phyloP scores from a whole-genome alignment of 53 echinoderm and acorn worm species.

The Luidia sarsii region DNA sequence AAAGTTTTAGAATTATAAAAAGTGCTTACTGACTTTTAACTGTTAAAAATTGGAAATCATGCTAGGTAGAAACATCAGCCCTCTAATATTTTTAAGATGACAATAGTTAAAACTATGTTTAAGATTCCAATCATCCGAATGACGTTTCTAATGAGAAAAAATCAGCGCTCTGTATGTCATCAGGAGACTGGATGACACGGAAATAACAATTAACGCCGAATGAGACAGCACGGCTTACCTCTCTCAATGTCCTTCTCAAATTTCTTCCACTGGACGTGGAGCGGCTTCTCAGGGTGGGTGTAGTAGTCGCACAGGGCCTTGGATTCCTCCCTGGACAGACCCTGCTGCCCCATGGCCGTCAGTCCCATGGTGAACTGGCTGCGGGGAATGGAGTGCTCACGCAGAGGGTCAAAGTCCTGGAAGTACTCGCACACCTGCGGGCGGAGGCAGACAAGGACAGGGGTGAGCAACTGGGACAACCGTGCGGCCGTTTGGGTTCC shows the following conservation, averaged over 20 bases:
- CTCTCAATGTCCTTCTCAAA: constrained; percentile 98
- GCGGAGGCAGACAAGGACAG: too few species aligned
- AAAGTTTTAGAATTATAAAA: neutral
- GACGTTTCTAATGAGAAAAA: too few species aligned
- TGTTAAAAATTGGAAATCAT: too few species aligned
- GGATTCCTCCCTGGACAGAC: constrained; percentile 79
- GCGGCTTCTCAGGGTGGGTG: constrained; percentile 75
- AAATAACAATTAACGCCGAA: neutral
- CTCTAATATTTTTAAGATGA: too few species aligned
- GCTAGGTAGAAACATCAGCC: too few species aligned
- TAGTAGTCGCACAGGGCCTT: constrained; percentile 80
- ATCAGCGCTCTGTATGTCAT: too few species aligned
- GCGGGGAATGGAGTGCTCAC: constrained; percentile 84
- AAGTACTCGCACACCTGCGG: constrained; percentile 95
- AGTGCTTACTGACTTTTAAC: too few species aligned
- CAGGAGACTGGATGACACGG: too few species aligned
- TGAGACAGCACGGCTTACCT: constrained; percentile 49
- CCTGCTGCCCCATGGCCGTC: constrained; percentile 79
- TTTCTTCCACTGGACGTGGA: constrained; percentile 81
- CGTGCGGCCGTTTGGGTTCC: too few species aligned
- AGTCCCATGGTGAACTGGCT: constrained; percentile 96
- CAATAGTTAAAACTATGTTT: too few species aligned
- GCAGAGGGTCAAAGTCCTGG: constrained; percentile 92
- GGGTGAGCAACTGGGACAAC: too few species aligned
- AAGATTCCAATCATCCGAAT: too few species aligned